Evolutionary conservation across 2,888 invertebrate species (phyloP).

Genomic region (Oxyteleia sp.): DNA sequence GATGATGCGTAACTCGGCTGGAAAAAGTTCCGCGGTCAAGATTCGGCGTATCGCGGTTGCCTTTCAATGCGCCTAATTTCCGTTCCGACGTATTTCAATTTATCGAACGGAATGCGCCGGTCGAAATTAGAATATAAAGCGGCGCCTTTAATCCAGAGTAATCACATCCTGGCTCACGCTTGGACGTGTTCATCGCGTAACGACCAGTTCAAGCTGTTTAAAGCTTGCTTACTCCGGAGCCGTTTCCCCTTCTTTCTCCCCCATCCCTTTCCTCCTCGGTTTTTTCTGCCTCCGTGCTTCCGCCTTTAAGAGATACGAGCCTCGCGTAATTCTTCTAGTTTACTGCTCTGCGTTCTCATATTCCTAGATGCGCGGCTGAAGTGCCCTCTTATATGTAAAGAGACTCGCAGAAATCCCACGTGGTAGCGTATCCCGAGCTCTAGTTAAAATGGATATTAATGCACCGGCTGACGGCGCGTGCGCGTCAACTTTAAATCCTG

Average conservation of each 20-base stretch:
- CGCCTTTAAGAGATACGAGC: slow-evolving; percentile 36
- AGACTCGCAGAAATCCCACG: slow-evolving; percentile 64
- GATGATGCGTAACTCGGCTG: slow-evolving; percentile 8
- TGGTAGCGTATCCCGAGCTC: slow-evolving; percentile 68
- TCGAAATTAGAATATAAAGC: slow-evolving; percentile 39
- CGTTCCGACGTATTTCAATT: slow-evolving; percentile 27
- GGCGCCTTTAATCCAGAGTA: slow-evolving; percentile 24
- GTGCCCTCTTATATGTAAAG: slow-evolving; percentile 68
- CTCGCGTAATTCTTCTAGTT: slow-evolving; percentile 63
- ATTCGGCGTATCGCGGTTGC: not conserved
- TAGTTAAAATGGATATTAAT: slow-evolving; percentile 83
- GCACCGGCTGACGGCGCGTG: slow-evolving; percentile 76
- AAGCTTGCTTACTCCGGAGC: slow-evolving; percentile 21
- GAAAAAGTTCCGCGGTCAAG: slow-evolving; percentile 1
- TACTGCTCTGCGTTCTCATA: slow-evolving; percentile 61
- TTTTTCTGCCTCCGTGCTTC: slow-evolving; percentile 23
- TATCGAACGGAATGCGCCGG: slow-evolving; percentile 10
- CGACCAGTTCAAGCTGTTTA: slow-evolving; percentile 45
- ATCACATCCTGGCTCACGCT: slow-evolving; percentile 10
- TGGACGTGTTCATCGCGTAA: slow-evolving; percentile 49
- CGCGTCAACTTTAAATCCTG: slow-evolving; percentile 82
- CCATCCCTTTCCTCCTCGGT: not conserved
- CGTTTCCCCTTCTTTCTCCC: not conserved
- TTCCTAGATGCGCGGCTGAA: slow-evolving; percentile 58
- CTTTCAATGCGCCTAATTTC: slow-evolving; percentile 7